phyloP scores from a whole-genome alignment of 2,888 invertebrate genomes.

The Sylvicola cinctus region DNA sequence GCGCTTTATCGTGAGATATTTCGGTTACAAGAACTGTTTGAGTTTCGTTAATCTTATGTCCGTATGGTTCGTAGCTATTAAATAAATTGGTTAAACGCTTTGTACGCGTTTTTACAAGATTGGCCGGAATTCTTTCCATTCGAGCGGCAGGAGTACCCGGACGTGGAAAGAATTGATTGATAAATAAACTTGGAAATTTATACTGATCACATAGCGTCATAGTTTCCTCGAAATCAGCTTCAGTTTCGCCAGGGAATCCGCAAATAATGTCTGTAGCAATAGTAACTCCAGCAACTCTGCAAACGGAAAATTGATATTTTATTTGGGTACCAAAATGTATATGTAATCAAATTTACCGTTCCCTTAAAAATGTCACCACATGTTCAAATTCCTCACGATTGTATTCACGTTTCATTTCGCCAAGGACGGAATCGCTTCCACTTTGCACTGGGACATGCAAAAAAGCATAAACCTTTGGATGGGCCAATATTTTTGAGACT shows the following conservation, averaged over 20 bases:
- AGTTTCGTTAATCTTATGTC: conserved; percentile 31
- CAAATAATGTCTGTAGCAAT: conserved; percentile 97
- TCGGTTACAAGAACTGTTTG: conserved; percentile 81
- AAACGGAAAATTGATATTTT: conserved; percentile 8
- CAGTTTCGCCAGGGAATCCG: conserved; percentile 94
- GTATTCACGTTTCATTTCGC: conserved; percentile 95
- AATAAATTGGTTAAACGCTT: conserved; percentile 75
- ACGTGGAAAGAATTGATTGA: conserved; percentile 93
- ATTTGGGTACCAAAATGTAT: conserved; percentile 2
- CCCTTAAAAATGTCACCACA: conserved; percentile 65
- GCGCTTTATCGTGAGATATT: conserved; percentile 70
- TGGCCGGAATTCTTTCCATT: conserved; percentile 63
- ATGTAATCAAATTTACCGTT: conserved; percentile 31
- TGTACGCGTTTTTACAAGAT: conserved; percentile 78
- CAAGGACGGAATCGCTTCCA: conserved; percentile 83
- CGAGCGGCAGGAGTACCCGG: conserved; percentile 92
- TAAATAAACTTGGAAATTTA: conserved; percentile 83
- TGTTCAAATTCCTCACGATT: conserved; percentile 68
- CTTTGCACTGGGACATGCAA: conserved; percentile 96
- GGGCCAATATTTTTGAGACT: conserved; percentile 66
- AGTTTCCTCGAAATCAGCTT: conserved; percentile 73
- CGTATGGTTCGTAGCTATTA: conserved; percentile 72
- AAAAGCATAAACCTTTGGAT: conserved; percentile 84
- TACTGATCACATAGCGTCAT: conserved; percentile 64
- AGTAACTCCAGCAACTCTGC: conserved; percentile 69